Evolutionary conservation across 2,888 invertebrate genomes (phyloP), one percentile per base, ranked within the genome.

Genomic region (Nymphalis urticae): DNA sequence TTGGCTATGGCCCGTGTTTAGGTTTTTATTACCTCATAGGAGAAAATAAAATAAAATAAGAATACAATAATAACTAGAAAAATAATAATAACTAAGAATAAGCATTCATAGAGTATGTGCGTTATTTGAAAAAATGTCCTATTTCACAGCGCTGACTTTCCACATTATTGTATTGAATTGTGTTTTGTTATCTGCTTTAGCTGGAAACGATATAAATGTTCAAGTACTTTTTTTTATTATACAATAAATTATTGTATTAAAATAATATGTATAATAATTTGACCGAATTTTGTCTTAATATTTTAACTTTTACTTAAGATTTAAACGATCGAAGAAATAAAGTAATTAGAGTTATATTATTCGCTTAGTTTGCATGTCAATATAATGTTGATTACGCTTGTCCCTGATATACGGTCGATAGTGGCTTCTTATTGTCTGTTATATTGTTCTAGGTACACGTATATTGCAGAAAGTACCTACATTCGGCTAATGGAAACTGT

Each of bases 81-180:
- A n/a, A n/a, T n/a, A n/a, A n/a, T n/a, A n/a, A n/a, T n/a, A n/a
- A n/a, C n/a, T 58, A n/a, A 42, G 42, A 58, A 58, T 19, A 13
- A 36, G 13, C 36, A 36, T 36, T 36, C 36, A 59, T 63, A 63
- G 62, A 68, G 48, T 59, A 27, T 19, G 69, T 63, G 58, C 62
- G 47, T 62, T 66, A 66, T 73, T 76, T 76, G 80, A 89, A 89
- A 86, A 87, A 86, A 73, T 83, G 89, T 72, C 79, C 89, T 74
- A 85, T 80, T 90, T 91, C 90, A 76, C 90, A 89, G 71, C 67
- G 75, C 77, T 32, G 32, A 42, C 36, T 89, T 90, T 90, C 89
- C 90, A 85, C 76, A 77, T 83, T 82, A 90, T 89, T 90, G 87
- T 90, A 79, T 74, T 72, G 70, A 58, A 77, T 66, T 74, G 71